Evolutionary conservation across 2,797 vertebrate genomes (phyloP).

Genomic region (Orestias chungarensis): DNA sequence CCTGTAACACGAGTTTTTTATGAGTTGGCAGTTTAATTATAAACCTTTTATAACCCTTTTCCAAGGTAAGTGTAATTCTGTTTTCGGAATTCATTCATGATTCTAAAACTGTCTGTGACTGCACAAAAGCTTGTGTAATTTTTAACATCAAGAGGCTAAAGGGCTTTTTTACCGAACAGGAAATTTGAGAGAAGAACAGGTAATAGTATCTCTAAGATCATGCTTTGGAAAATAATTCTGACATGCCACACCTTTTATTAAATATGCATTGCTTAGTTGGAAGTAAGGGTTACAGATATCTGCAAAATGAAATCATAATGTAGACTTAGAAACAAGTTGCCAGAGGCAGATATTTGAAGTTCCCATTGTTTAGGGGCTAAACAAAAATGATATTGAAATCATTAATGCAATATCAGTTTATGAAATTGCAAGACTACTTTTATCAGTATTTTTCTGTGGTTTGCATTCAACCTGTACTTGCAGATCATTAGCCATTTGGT

Average conservation of each 20-base stretch:
- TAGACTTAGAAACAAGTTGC: too few species aligned
- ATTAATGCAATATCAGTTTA: not conserved
- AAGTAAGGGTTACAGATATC: not conserved
- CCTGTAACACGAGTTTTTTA: conserved; percentile 17
- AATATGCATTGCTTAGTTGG: too few species aligned
- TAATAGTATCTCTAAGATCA: not conserved
- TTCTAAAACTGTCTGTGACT: not conserved
- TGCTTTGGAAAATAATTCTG: not conserved
- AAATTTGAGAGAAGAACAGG: not conserved
- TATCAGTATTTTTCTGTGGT: not conserved
- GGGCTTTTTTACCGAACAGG: not conserved
- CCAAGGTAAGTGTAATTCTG: not conserved
- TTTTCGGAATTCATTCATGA: conserved; percentile 3
- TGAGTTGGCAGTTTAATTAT: conserved; percentile 8
- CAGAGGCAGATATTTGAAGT: not conserved
- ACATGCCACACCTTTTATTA: too few species aligned
- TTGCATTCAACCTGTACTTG: not conserved
- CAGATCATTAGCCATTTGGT: not conserved
- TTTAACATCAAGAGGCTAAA: not conserved
- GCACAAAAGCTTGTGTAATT: not conserved
- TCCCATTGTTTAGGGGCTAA: not conserved
- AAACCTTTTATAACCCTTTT: not conserved
- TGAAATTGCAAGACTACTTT: not conserved
- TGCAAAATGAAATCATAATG: not conserved
- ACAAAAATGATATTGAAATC: not conserved